These are phyloP conservation scores for Anoura caudifer DNA, from an alignment of 2,113 vertebrate genomes.

Conservation along the genomic window DNA sequence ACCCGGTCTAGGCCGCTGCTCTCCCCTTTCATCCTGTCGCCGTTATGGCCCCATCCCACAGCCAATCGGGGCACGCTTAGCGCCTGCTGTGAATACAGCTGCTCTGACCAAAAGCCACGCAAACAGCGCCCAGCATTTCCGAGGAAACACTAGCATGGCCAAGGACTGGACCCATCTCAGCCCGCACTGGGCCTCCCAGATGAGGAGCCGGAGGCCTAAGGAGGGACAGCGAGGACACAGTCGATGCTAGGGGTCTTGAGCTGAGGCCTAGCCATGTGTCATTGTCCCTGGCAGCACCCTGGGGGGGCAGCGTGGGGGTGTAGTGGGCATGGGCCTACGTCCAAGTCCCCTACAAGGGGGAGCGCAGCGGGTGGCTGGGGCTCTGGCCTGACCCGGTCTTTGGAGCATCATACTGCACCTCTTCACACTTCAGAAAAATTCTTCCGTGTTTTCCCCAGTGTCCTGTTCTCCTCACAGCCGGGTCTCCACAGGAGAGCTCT, in stretches of 20 bases:
- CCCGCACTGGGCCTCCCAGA: not conserved
- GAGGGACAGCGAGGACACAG: not conserved
- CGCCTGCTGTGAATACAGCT: not conserved
- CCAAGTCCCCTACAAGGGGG: not conserved
- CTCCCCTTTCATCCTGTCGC: not conserved
- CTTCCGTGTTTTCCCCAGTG: not conserved
- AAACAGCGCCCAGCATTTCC: not conserved
- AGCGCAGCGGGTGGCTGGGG: not conserved
- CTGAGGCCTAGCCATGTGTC: too few relatives aligned
- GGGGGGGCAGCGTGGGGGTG: accelerated
- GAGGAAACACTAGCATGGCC: not conserved
- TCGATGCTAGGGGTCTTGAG: not conserved
- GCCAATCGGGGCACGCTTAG: not conserved
- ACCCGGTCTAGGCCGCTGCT: not conserved
- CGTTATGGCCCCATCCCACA: not conserved
- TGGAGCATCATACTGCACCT: not conserved
- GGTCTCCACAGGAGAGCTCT: not conserved
- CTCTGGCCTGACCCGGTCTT: accelerated
- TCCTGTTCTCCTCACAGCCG: not conserved
- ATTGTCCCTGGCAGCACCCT: not conserved
- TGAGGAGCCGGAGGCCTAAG: not conserved
- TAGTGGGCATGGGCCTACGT: not conserved
- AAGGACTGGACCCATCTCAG: not conserved
- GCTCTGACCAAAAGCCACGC: not conserved
- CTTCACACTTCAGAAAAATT: not conserved